A percentile compares a stretch with the other conserved stretches of the same genome.
Evolutionary conservation across 1,140 invertebrate genomes (phyloP).

Genomic region (Zaprionus taronus): DNA sequence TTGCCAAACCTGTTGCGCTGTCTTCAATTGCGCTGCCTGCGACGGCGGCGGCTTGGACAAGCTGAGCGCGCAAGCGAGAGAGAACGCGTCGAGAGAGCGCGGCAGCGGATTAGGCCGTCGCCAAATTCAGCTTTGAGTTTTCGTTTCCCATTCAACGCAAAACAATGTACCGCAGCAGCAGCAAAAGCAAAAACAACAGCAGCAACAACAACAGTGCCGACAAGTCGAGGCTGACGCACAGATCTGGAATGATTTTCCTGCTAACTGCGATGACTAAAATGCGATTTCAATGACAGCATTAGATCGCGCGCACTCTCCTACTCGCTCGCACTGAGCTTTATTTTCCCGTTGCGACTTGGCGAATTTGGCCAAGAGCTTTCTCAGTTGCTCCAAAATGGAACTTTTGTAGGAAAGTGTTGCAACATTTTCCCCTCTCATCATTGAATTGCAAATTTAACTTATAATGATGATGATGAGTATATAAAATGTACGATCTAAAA

Average conservation of each 20-base stretch:
- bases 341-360: neutral
- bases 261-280: slow-evolving; percentile 23
- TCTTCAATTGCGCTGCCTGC: slow-evolving; percentile 44
- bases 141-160: neutral
- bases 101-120: neutral
- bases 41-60: slow-evolving; percentile 6
- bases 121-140: slow-evolving; percentile 10
- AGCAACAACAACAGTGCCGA: neutral
- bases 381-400: neutral
- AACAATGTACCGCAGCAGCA: slow-evolving; percentile 12
- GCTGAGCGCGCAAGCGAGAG: neutral
- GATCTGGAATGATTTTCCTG: slow-evolving; percentile 10
- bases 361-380: neutral
- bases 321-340: neutral
- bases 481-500: neutral
- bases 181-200: neutral
- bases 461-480: neutral
- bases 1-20: slow-evolving; percentile 62
- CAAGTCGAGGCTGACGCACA: slow-evolving; percentile 12
- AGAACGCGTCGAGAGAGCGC: neutral
- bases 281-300: slow-evolving; percentile 24
- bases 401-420: neutral
- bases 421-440: neutral
- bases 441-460: neutral
- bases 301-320: neutral